These are phyloP conservation scores for Spilarctia lutea DNA, from an alignment of 2,888 invertebrate genomes.

Conservation along the genomic window DNA sequence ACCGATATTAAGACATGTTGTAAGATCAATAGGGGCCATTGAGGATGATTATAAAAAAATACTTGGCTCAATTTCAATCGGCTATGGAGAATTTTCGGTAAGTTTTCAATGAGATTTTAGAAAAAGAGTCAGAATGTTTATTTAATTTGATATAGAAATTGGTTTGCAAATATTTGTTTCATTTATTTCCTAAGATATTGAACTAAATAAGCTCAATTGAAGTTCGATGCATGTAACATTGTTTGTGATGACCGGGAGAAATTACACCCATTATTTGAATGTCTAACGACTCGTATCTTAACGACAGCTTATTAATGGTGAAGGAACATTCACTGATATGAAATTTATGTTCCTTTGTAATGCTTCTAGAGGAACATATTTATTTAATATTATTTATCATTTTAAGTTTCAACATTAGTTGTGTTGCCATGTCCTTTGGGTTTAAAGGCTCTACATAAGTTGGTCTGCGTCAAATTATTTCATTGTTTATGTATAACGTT, in stretches of 20 bases:
- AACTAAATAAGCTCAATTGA: slow-evolving; percentile 28
- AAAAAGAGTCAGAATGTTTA: slow-evolving; percentile 58
- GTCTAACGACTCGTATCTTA: slow-evolving; percentile 33
- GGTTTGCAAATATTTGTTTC: slow-evolving; percentile 56
- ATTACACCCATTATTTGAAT: slow-evolving; percentile 34
- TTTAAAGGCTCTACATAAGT: slow-evolving; percentile 35
- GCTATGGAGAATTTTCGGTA: slow-evolving; percentile 78
- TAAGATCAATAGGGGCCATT: slow-evolving; percentile 60
- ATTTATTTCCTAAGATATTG: slow-evolving; percentile 37
- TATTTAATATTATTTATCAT: background rate
- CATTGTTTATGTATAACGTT: slow-evolving; percentile 80
- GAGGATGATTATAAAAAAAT: slow-evolving; percentile 63
- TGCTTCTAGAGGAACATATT: background rate
- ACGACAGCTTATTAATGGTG: slow-evolving; percentile 3
- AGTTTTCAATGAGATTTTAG: slow-evolving; percentile 66
- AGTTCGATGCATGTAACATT: slow-evolving; percentile 35
- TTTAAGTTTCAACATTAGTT: slow-evolving; percentile 31
- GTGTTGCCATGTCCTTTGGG: slow-evolving; percentile 30
- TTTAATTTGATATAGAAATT: slow-evolving; percentile 58
- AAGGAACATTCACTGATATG: background rate
- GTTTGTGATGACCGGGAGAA: slow-evolving; percentile 30
- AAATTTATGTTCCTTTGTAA: slow-evolving; percentile 10
- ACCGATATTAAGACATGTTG: slow-evolving; percentile 62
- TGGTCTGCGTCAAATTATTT: slow-evolving; percentile 63
- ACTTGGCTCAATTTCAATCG: slow-evolving; percentile 61